phyloP scores from a whole-genome alignment of 1,140 invertebrate species.

The Pollicipes pollicipes region DNA sequence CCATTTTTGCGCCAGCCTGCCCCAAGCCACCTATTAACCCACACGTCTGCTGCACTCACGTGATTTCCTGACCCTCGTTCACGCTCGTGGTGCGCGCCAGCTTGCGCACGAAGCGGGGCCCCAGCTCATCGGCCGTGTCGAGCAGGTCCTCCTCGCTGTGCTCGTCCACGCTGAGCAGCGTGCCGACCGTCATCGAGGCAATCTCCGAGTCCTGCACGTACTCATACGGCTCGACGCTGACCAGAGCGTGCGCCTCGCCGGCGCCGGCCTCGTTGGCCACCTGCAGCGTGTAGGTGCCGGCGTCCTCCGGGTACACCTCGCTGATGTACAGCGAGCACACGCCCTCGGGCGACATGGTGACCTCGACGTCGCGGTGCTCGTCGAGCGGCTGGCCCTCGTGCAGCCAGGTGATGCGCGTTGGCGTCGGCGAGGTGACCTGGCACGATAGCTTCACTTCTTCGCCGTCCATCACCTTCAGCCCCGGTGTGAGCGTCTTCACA shows the following conservation, averaged over 20 bases:
- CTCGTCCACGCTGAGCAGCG: conserved; percentile 22
- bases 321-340: conserved; percentile 63
- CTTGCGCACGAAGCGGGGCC: too few relatives aligned
- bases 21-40: too few relatives aligned
- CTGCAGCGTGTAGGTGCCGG: conserved; percentile 63
- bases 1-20: too few relatives aligned
- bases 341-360: conserved; percentile 54
- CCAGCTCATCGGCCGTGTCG: too few relatives aligned
- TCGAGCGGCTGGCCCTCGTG: conserved; percentile 49
- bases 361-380: conserved; percentile 57
- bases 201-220: conserved; percentile 77
- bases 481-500: conserved; percentile 44
- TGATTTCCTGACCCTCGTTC: too few relatives aligned
- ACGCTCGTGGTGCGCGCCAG: too few relatives aligned
- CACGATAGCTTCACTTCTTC: conserved; percentile 64
- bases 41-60: too few relatives aligned
- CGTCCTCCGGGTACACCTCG: conserved; percentile 88
- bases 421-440: conserved; percentile 40
- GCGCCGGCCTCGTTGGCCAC: conserved; percentile 72
- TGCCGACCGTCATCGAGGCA: conserved; percentile 34
- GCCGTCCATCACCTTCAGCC: conserved; percentile 75
- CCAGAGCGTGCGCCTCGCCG: conserved; percentile 53
- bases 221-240: conserved; percentile 78
- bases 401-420: conserved; percentile 60
- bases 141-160: too few relatives aligned